Evolutionary conservation across 1,140 invertebrate species (phyloP).

Genomic region (Drosophila chauvacae): DNA sequence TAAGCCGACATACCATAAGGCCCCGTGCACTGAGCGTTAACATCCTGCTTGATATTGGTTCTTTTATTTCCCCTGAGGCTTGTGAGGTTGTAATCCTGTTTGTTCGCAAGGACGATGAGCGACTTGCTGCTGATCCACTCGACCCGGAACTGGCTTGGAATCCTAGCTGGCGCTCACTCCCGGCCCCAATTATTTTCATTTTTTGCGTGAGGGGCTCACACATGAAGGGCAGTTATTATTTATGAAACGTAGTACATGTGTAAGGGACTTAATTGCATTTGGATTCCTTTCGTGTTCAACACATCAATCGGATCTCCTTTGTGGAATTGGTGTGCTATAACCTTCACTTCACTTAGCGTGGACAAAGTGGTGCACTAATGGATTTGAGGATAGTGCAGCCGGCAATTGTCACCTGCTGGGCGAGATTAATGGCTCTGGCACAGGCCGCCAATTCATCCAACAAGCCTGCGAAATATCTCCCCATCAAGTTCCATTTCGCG

Average conservation of each 20-base stretch:
- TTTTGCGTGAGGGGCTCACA: constrained; percentile 2
- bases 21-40: constrained; percentile 57
- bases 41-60: constrained; percentile 50
- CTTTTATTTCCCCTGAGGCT: constrained; percentile 13
- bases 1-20: constrained; percentile 63
- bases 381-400: constrained; percentile 32
- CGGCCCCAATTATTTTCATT: constrained; percentile 22
- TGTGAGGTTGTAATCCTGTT: constrained; percentile 51
- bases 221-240: constrained; percentile 44
- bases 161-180: constrained; percentile 18
- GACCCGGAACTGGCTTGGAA: constrained; percentile 29
- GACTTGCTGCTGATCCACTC: constrained; percentile 49
- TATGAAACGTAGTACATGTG: constrained; percentile 34
- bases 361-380: constrained; percentile 40
- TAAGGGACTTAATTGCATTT: constrained; percentile 26
- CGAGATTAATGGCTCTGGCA: constrained; percentile 28
- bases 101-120: constrained; percentile 47
- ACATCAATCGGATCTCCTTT: constrained; percentile 30
- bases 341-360: constrained; percentile 10
- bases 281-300: constrained; percentile 12
- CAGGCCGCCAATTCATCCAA: constrained; percentile 25
- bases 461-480: constrained; percentile 43
- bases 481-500: constrained; percentile 27
- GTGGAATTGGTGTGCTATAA: constrained; percentile 1
- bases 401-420: constrained; percentile 43